Conservation (phyloP, 2,888 invertebrate genomes). For the Campoplex capitator region DNA sequence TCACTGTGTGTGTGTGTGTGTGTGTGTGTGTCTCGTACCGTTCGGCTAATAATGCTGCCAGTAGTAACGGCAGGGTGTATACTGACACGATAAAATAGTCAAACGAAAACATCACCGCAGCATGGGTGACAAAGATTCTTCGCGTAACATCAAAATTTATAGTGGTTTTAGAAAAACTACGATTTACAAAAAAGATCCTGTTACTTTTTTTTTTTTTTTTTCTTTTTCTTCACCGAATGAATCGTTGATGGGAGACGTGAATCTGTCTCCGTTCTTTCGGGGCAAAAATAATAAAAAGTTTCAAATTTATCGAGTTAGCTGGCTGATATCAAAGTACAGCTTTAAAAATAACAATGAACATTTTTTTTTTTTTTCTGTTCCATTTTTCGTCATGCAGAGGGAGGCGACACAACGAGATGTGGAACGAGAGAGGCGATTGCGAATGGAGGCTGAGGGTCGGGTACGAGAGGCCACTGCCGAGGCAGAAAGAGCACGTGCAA, state of each 20-base stretch:
- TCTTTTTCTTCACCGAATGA: not conserved
- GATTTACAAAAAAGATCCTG: not conserved
- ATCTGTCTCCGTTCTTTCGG: not conserved
- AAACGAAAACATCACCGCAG: slow-evolving; percentile 11
- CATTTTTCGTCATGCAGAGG: slow-evolving; percentile 86
- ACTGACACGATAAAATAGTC: slow-evolving; percentile 47
- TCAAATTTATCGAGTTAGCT: not conserved
- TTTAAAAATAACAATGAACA: not conserved
- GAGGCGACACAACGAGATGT: slow-evolving; percentile 85
- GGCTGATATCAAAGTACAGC: not conserved
- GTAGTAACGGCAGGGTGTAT: slow-evolving; percentile 28
- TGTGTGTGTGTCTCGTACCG: not conserved
- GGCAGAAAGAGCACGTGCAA: slow-evolving; percentile 83
- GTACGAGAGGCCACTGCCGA: slow-evolving; percentile 84
- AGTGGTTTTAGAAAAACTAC: not conserved
- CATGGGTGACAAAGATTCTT: slow-evolving; percentile 19
- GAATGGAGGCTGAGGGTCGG: slow-evolving; percentile 84
- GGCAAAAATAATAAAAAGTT: not conserved
- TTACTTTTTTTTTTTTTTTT: too few relatives aligned
- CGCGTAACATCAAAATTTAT: not conserved
- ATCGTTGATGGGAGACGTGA: not conserved
- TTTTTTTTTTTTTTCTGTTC: slow-evolving; percentile 7
- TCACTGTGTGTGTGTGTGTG: not conserved
- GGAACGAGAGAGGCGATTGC: slow-evolving; percentile 84
- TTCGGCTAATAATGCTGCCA: slow-evolving; percentile 46